Conservation (phyloP, 2,888 invertebrate species). For the Andricus quercusramuli region DNA sequence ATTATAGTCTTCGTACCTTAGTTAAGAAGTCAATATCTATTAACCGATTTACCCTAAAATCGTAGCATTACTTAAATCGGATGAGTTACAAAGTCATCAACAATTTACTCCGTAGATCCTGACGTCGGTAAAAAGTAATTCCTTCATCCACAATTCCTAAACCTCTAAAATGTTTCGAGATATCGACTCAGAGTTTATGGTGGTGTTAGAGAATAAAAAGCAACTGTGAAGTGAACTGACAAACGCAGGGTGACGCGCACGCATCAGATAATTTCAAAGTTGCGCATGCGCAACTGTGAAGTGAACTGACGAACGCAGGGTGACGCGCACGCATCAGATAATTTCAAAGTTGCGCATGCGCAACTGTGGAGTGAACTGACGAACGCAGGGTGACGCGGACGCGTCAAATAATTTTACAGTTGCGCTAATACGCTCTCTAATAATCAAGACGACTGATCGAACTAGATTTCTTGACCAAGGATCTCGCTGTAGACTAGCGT, state of each 20-base stretch:
- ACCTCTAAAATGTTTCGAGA: background rate
- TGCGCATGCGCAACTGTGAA: too few relatives aligned
- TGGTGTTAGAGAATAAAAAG: slow-evolving; percentile 2
- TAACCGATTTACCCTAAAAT: slow-evolving; percentile 50
- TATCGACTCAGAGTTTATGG: slow-evolving; percentile 4
- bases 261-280: too few relatives aligned
- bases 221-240: too few relatives aligned
- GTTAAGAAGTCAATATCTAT: slow-evolving; percentile 57
- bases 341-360: too few relatives aligned
- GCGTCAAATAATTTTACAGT: too few relatives aligned
- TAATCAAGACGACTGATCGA: slow-evolving; percentile 58
- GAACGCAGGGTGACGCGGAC: too few relatives aligned
- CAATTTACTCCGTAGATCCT: slow-evolving; percentile 57
- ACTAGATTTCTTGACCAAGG: slow-evolving; percentile 62
- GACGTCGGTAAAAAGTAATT: slow-evolving; percentile 6
- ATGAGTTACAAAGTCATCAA: slow-evolving; percentile 24
- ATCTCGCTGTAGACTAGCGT: slow-evolving; percentile 51
- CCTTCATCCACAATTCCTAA: background rate
- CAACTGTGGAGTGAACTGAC: too few relatives aligned
- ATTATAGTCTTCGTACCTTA: slow-evolving; percentile 68
- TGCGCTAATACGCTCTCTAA: too few relatives aligned
- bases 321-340: too few relatives aligned
- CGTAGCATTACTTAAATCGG: background rate
- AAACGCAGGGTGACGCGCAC: too few relatives aligned
- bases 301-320: too few relatives aligned